These are phyloP conservation scores for Pomatorhinus ruficollis DNA, from an alignment of 2,113 vertebrate genomes.

Conservation along the genomic window DNA sequence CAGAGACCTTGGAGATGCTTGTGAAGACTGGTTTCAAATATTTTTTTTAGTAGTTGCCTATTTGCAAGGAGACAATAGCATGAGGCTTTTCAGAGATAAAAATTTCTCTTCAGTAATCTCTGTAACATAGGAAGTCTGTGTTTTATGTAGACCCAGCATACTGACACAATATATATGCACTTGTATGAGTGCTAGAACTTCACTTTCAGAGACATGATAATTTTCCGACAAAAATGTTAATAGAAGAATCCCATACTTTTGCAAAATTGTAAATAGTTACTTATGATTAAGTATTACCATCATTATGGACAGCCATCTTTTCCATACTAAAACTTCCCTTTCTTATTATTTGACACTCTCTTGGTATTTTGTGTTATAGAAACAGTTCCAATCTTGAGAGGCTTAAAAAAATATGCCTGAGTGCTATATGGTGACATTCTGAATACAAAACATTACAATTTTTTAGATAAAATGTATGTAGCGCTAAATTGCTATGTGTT, in stretches of 20 bases:
- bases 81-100: background rate
- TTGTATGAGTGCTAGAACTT: background rate
- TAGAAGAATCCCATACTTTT: background rate
- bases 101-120: background rate
- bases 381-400: background rate
- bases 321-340: background rate
- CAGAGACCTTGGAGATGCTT: accelerated
- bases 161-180: background rate
- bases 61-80: background rate
- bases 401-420: background rate
- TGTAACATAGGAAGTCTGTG: background rate
- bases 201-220: background rate
- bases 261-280: background rate
- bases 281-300: background rate
- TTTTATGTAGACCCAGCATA: background rate
- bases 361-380: background rate
- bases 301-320: background rate
- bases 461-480: background rate
- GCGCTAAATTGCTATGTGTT: background rate
- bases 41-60: background rate
- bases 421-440: background rate
- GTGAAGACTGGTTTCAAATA: background rate
- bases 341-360: background rate
- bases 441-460: background rate
- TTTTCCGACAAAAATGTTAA: background rate